These are phyloP conservation scores for Drosophila paulistorum DNA, from an alignment of 1,140 invertebrate species.

Conservation along the genomic window DNA sequence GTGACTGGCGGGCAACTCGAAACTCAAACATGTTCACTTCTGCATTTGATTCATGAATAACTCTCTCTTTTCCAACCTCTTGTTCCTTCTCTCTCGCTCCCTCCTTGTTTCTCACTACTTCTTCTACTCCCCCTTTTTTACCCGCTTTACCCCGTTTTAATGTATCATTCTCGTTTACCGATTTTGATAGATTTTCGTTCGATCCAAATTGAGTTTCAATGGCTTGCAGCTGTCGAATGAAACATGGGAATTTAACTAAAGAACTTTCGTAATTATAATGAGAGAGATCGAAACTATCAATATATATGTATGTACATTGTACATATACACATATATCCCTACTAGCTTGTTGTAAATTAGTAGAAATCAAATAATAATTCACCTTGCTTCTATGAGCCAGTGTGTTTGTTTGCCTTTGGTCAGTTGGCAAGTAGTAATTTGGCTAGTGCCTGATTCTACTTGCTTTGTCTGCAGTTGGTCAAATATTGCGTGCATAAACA, in stretches of 20 bases:
- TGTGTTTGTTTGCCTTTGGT: slow-evolving; percentile 32
- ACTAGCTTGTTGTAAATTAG: slow-evolving; percentile 40
- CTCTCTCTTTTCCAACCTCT: slow-evolving; percentile 7
- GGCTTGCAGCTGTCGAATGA: slow-evolving; percentile 15
- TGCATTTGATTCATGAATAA: slow-evolving; percentile 63
- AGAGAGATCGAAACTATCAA: slow-evolving; percentile 11
- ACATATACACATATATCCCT: background rate
- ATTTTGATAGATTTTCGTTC: slow-evolving; percentile 56
- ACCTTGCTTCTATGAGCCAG: background rate
- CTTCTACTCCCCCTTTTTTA: background rate
- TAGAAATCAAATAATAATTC: slow-evolving; percentile 67
- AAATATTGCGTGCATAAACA: slow-evolving; percentile 54
- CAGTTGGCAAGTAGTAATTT: slow-evolving; percentile 27
- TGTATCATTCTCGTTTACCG: slow-evolving; percentile 11
- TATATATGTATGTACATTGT: background rate
- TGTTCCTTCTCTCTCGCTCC: slow-evolving; percentile 4
- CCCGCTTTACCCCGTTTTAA: background rate
- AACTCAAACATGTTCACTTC: slow-evolving; percentile 51
- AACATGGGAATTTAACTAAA: slow-evolving; percentile 11
- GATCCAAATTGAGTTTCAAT: slow-evolving; percentile 42
- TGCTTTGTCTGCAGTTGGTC: slow-evolving; percentile 43
- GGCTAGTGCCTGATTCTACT: slow-evolving; percentile 19
- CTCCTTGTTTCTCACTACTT: slow-evolving; percentile 3
- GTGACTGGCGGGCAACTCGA: slow-evolving; percentile 58
- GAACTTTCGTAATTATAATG: slow-evolving; percentile 8